A percentile compares a stretch with the other conserved stretches of the same genome.
These are phyloP conservation scores for Bombycilla garrulus DNA, from an alignment of 2,113 vertebrate species.

Conservation along the genomic window DNA sequence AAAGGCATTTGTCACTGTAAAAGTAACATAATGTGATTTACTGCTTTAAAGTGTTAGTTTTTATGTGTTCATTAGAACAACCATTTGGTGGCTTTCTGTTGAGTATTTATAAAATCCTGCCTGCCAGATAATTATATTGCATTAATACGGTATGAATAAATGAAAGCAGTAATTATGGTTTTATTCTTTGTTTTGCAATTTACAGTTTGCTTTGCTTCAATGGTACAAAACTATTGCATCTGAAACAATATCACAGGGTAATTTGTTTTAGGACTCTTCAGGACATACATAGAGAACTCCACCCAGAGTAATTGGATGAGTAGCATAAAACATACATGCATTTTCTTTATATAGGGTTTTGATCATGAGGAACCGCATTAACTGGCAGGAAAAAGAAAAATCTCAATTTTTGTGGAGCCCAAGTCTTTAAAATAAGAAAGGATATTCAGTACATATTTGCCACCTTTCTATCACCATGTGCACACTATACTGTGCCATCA, in stretches of 20 bases:
- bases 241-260: conserved; percentile 30
- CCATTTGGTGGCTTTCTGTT: conserved; percentile 31
- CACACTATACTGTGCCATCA: neutral
- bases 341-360: neutral
- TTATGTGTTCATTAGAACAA: conserved; percentile 44
- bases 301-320: neutral
- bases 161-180: conserved; percentile 73
- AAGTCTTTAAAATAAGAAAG: neutral
- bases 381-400: neutral
- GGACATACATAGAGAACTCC: neutral
- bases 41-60: conserved; percentile 14
- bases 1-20: conserved; percentile 13
- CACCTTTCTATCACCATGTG: neutral
- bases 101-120: conserved; percentile 71
- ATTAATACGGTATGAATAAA: conserved; percentile 75
- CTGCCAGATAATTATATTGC: conserved; percentile 72
- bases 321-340: neutral
- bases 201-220: conserved; percentile 67
- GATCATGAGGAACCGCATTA: neutral
- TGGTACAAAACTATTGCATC: conserved; percentile 55
- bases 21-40: conserved; percentile 25
- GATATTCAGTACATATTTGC: neutral
- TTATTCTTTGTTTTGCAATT: conserved; percentile 70
- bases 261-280: conserved; percentile 46
- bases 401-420: neutral